Evolutionary conservation across 2,888 invertebrate genomes (phyloP).

Genomic region (Tetramorium bicarinatum): DNA sequence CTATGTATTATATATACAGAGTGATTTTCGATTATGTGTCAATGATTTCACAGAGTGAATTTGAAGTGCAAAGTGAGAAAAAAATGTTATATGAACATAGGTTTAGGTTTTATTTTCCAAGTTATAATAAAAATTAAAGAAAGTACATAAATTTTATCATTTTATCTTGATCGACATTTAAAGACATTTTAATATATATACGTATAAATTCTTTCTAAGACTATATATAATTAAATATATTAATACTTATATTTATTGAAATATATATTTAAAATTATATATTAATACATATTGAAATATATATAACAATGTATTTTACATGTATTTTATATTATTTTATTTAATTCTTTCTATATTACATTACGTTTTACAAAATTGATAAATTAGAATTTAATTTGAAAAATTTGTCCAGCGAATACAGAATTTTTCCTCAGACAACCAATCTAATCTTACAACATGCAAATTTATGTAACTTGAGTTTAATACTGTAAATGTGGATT

Average conservation of each 20-base stretch:
- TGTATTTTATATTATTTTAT: slow-evolving; percentile 38
- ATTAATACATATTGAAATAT: neutral
- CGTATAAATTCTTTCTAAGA: neutral
- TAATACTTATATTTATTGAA: no score
- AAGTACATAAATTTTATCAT: neutral
- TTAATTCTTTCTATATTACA: neutral
- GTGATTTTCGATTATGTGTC: slow-evolving; percentile 19
- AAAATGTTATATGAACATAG: neutral
- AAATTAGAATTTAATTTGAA: neutral
- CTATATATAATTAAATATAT: neutral
- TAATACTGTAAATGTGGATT: neutral
- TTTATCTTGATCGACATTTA: neutral
- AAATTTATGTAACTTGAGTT: neutral
- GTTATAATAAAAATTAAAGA: slow-evolving; percentile 7
- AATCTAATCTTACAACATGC: neutral
- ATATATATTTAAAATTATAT: no score
- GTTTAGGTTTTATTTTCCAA: neutral
- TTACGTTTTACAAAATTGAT: neutral
- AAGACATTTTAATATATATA: neutral
- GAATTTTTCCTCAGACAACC: neutral
- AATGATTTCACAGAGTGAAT: neutral
- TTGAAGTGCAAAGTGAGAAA: neutral
- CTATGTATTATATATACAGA: slow-evolving; percentile 14
- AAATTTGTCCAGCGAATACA: neutral
- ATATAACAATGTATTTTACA: slow-evolving; percentile 29